These are phyloP conservation scores for Drosophila dunni DNA, from an alignment of 1,140 invertebrate genomes.

Conservation along the genomic window DNA sequence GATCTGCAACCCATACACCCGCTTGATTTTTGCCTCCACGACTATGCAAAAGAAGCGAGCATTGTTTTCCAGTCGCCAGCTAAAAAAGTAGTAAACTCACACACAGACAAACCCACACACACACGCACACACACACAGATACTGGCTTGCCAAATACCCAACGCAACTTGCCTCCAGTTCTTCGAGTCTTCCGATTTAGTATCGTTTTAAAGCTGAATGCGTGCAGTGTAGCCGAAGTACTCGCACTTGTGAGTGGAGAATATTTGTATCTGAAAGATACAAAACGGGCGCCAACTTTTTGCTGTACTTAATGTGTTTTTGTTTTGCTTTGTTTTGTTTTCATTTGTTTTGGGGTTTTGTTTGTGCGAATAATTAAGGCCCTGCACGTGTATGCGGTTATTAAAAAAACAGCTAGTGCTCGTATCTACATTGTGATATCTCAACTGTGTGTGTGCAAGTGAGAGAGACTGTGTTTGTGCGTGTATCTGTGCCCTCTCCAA, in stretches of 20 bases:
- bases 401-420: slow-evolving; percentile 13
- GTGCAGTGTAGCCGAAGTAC: slow-evolving; percentile 16
- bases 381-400: slow-evolving; percentile 23
- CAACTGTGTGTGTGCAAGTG: neutral
- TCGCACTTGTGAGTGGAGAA: slow-evolving; percentile 52
- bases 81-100: slow-evolving; percentile 11
- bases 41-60: slow-evolving; percentile 21
- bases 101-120: neutral
- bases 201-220: slow-evolving; percentile 19
- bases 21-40: neutral
- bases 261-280: slow-evolving; percentile 50
- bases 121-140: neutral
- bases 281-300: slow-evolving; percentile 24
- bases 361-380: slow-evolving; percentile 25
- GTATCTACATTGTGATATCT: neutral
- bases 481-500: slow-evolving; percentile 14
- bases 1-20: neutral
- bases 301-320: slow-evolving; percentile 12
- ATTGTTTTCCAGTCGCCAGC: slow-evolving; percentile 14
- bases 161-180: slow-evolving; percentile 60
- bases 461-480: neutral
- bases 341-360: neutral
- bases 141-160: slow-evolving; percentile 44
- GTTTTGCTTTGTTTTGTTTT: slow-evolving; percentile 18
- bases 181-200: slow-evolving; percentile 33